Conservation (phyloP, 2,888 invertebrate genomes). For the Synergus laeviventris region DNA sequence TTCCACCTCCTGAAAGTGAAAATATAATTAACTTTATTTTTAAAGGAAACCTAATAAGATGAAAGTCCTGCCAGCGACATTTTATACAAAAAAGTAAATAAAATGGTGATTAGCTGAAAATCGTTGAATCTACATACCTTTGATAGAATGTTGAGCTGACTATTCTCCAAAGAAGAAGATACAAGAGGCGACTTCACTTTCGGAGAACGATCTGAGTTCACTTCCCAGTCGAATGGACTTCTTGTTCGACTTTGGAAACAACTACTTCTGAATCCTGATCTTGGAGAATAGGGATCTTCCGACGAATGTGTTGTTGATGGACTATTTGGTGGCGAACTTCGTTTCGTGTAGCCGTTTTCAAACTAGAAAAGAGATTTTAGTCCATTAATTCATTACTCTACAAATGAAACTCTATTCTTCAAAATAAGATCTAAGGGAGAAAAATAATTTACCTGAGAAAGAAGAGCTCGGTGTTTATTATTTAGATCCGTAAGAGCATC, state of each 20-base stretch:
- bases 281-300: slow-evolving; percentile 57
- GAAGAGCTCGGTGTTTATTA: slow-evolving; percentile 72
- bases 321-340: slow-evolving; percentile 66
- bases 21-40: not conserved
- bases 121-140: slow-evolving; percentile 61
- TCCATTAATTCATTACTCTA: not conserved
- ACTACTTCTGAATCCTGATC: slow-evolving; percentile 57
- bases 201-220: slow-evolving; percentile 58
- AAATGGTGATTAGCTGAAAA: not conserved
- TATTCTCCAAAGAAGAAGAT: slow-evolving; percentile 49
- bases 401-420: not conserved
- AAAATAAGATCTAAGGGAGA: not conserved
- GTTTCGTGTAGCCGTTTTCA: slow-evolving; percentile 66
- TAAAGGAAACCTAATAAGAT: not conserved
- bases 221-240: slow-evolving; percentile 65
- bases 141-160: slow-evolving; percentile 57
- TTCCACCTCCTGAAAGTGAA: slow-evolving; percentile 64
- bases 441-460: slow-evolving; percentile 66
- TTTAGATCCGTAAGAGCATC: slow-evolving; percentile 76
- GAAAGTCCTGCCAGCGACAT: not conserved
- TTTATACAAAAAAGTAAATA: slow-evolving; percentile 2
- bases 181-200: slow-evolving; percentile 47
- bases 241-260: slow-evolving; percentile 58
- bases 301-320: slow-evolving; percentile 61
- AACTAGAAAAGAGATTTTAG: slow-evolving; percentile 60